These are phyloP conservation scores for Lynx canadensis DNA, from an alignment of 2,113 vertebrate species.

Conservation along the genomic window DNA sequence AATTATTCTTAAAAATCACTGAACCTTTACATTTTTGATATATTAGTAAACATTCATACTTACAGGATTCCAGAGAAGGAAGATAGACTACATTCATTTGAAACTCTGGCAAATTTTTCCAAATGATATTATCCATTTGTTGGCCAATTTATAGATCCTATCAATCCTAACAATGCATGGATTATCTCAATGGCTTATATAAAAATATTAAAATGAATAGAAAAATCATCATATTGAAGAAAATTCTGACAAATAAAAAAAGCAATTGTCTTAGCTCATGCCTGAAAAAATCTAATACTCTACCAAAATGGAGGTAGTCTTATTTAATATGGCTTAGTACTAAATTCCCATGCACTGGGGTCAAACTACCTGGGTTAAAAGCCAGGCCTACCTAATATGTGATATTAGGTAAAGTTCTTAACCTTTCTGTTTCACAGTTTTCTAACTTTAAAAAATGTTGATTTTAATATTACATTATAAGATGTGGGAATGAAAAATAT, in stretches of 20 bases:
- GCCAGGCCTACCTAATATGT: neutral
- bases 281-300: neutral
- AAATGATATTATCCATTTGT: neutral
- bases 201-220: slow-evolving; percentile 7
- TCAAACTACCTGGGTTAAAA: neutral
- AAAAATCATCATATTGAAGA: neutral
- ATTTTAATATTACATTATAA: neutral
- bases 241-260: neutral
- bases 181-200: neutral
- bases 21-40: neutral
- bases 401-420: neutral
- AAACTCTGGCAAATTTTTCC: neutral
- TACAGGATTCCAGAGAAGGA: neutral
- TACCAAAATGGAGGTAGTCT: neutral
- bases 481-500: neutral
- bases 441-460: neutral
- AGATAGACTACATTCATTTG: neutral
- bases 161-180: neutral
- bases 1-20: neutral
- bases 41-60: neutral
- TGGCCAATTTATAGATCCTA: neutral
- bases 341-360: neutral
- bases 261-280: neutral
- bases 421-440: neutral
- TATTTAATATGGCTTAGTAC: neutral